These are phyloP conservation scores for Thamnophis sirtalis DNA, from an alignment of 2,113 vertebrate species.

Conservation along the genomic window DNA sequence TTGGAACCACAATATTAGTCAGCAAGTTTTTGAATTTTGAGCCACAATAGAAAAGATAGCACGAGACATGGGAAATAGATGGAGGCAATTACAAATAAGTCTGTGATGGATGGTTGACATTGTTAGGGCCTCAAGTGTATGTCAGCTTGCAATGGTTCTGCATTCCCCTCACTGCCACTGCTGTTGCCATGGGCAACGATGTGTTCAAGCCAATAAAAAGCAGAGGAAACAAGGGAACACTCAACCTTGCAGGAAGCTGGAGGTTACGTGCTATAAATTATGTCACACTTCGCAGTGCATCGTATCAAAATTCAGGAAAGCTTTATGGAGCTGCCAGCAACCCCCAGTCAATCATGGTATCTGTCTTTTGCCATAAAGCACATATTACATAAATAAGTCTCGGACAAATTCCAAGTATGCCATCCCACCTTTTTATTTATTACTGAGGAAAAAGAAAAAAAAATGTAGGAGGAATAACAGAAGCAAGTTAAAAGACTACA, in stretches of 20 bases:
- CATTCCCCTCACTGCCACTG: slow-evolving; percentile 65
- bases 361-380: slow-evolving; percentile 43
- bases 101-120: slow-evolving; percentile 79
- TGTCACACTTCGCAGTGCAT: slow-evolving; percentile 57
- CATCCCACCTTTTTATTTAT: slow-evolving; percentile 43
- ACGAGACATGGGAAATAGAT: slow-evolving; percentile 76
- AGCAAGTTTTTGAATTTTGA: slow-evolving; percentile 74
- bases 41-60: slow-evolving; percentile 69
- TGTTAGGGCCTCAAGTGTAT: slow-evolving; percentile 68
- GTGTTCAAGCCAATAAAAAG: slow-evolving; percentile 73
- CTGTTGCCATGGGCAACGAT: slow-evolving; percentile 76
- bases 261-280: slow-evolving; percentile 70
- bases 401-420: slow-evolving; percentile 41
- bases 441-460: slow-evolving; percentile 37
- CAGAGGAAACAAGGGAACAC: slow-evolving; percentile 67
- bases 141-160: slow-evolving; percentile 65
- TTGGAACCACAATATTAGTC: slow-evolving; percentile 67
- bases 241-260: slow-evolving; percentile 65
- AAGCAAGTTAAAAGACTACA: slow-evolving; percentile 19
- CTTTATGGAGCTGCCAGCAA: slow-evolving; percentile 35
- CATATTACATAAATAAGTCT: slow-evolving; percentile 21
- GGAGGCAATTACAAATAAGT: slow-evolving; percentile 76
- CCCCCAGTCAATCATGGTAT: slow-evolving; percentile 8
- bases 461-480: slow-evolving; percentile 34
- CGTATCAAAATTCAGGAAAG: slow-evolving; percentile 50